Base-by-base conservation (phyloP, 2,797 vertebrate species). In the Gallinago stenura region DNA sequence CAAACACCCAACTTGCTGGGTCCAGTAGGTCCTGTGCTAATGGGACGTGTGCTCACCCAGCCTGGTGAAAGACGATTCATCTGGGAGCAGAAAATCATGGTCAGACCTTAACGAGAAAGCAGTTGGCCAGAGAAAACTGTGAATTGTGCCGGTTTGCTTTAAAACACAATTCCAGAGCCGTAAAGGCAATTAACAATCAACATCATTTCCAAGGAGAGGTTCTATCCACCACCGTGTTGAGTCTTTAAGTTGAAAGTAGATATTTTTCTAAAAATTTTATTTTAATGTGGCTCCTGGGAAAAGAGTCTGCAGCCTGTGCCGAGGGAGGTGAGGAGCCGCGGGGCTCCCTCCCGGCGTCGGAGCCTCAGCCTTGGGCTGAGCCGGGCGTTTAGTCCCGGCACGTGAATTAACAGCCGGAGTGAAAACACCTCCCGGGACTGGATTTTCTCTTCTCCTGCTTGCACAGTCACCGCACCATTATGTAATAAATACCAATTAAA, bases 231-330 rank as follows among this genome's bases (percentile, higher is more conserved):
- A 11, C 7, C 45, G 25, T 4, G 3, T 9, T 1, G 83, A 68
- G 83, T 31, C 33, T 57, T 82, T 28, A 26, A 53, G 89, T n/a
- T 75, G 65, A 82, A 86, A 93, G 77, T 2, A 39, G 56, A 10
- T 37, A 7, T 41, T 89, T 90, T 71, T 13, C 46, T 75, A 65
- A 77, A 87, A 68, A 31, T 61, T 51, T 50, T 69, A 19, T 83
- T 85, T 81, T 83, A 93, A 71, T 78, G 69, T 35, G 14, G 35
- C 76, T 77, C 83, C 56, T 54, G 92, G 82, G 92, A 68, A 12
- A 45, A 9, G 7, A 37, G 56, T 0, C 79, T 66, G 53, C 68
- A 58, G 85, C 2, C 28, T 20, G 60, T n/a, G 60, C 26, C 64
- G 26, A 2, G 86, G 87, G 88, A 53, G 88, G 90, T 83, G 58